Evolutionary conservation across 2,888 invertebrate species (phyloP), one percentile per base, ranked within the genome.

Genomic region (Dimorphilus gyrociliatus): DNA sequence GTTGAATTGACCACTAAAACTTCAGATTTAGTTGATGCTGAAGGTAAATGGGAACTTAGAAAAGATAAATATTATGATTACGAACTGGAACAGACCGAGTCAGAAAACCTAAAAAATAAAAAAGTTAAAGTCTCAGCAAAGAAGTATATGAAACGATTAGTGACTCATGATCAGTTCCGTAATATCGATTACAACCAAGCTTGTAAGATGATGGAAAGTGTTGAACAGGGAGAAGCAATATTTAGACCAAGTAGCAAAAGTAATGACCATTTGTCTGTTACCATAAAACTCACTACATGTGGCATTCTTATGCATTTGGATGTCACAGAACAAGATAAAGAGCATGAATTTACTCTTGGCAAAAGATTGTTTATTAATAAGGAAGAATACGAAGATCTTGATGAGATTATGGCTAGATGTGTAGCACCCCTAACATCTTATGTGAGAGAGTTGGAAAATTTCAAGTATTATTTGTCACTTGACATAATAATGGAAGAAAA

Each of bases 261-360:
- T 24, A 73, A 78, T 1, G 85, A 94, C 60, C 90, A 90, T 63
- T 65, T 99, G 39, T 94, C 94, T 0, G 85, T 90, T 2, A 94
- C 94, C 0, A 99, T 97, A 97, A 99, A 99, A 64, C 88, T 97
- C 2, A 73, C 81, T 0, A 82, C 90, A 28, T n/a, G n/a, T n/a
- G 78, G 77, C 16, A 79, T 97, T 43, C 81, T 81, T 54, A 90
- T 92, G 57, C 94, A 99, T 55, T 85, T 99, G 35, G 92, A 92
- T 56, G 77, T 97, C 0, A 70, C 78, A 27, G 97, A 97, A 62
- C 81, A 88, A 55, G 85, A 85, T 10, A 97, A 97, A 66, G 81
- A 84, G 53, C 92, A 94, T 57, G 79, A 81, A 0, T 97, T 92
- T 59, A 86, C 88, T 32, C 67, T 97, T 43, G 94, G 94, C 30